Evolutionary conservation across 2,888 invertebrate species (phyloP).

Genomic region (Chrysodeixis includens): DNA sequence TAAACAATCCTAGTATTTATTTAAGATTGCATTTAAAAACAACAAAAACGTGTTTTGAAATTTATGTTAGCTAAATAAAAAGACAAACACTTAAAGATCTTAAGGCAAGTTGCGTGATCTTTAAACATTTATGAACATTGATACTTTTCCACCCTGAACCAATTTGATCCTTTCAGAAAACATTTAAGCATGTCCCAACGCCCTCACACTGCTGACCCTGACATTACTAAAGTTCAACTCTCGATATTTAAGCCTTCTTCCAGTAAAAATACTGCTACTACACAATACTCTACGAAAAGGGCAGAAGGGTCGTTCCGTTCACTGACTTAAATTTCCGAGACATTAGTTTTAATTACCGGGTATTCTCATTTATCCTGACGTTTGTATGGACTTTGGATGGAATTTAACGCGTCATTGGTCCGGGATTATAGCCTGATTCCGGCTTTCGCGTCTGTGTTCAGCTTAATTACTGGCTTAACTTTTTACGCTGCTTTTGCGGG

Average conservation of each 20-base stretch:
- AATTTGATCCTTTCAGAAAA: neutral
- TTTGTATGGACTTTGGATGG: neutral
- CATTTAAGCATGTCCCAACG: neutral
- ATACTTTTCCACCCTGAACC: neutral
- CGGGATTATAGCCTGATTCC: neutral
- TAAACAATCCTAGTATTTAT: too few relatives aligned
- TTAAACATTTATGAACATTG: neutral
- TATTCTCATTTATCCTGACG: slow-evolving; percentile 14
- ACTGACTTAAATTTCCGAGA: slow-evolving; percentile 23
- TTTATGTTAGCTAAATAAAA: too few relatives aligned
- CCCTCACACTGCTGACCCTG: neutral
- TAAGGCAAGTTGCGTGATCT: too few relatives aligned
- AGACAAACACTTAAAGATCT: too few relatives aligned
- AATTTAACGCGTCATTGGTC: slow-evolving; percentile 23
- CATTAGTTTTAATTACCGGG: slow-evolving; percentile 39
- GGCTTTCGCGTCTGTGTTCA: neutral
- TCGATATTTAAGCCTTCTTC: neutral
- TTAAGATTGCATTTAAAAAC: too few relatives aligned
- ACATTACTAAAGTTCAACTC: slow-evolving; percentile 6
- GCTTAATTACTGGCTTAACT: neutral
- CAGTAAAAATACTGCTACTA: neutral
- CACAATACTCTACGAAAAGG: slow-evolving; percentile 4
- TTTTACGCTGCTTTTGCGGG: neutral
- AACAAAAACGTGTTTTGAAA: too few relatives aligned
- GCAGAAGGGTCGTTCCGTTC: slow-evolving; percentile 11